phyloP scores from a whole-genome alignment of 2,113 vertebrate species.

The Cheirogaleus medius region DNA sequence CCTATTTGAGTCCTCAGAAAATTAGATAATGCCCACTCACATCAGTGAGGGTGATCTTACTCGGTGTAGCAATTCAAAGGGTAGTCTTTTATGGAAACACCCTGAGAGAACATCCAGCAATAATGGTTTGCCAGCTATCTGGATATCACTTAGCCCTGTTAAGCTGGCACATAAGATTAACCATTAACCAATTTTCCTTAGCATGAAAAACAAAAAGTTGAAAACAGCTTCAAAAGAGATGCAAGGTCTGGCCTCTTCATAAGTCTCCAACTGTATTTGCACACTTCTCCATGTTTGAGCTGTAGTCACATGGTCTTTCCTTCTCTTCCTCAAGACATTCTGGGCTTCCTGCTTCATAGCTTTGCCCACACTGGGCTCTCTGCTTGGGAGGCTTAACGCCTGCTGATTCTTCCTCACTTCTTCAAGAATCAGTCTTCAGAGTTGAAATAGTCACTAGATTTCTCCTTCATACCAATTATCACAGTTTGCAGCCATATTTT shows the following conservation, averaged over 20 bases:
- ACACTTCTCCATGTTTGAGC: neutral
- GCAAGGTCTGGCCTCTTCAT: neutral
- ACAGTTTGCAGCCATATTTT: neutral
- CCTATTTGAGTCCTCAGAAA: neutral
- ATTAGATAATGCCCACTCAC: neutral
- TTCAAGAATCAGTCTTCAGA: neutral
- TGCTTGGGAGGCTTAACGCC: neutral
- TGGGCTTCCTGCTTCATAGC: neutral
- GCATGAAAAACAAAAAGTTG: neutral
- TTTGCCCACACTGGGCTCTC: neutral
- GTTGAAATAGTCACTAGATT: neutral
- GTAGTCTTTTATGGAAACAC: neutral
- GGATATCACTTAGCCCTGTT: neutral
- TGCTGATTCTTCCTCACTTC: neutral
- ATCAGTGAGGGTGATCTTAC: neutral
- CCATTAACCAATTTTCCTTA: neutral
- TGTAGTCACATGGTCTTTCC: neutral
- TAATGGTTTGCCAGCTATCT: neutral
- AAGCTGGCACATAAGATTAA: neutral
- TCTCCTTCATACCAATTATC: neutral
- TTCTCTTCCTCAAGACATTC: neutral
- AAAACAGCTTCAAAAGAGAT: neutral
- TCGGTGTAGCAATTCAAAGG: neutral
- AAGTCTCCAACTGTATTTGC: neutral
- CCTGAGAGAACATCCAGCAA: neutral